These are phyloP conservation scores for Myrmophylax atrothorax DNA, from an alignment of 2,113 vertebrate genomes.

Conservation along the genomic window DNA sequence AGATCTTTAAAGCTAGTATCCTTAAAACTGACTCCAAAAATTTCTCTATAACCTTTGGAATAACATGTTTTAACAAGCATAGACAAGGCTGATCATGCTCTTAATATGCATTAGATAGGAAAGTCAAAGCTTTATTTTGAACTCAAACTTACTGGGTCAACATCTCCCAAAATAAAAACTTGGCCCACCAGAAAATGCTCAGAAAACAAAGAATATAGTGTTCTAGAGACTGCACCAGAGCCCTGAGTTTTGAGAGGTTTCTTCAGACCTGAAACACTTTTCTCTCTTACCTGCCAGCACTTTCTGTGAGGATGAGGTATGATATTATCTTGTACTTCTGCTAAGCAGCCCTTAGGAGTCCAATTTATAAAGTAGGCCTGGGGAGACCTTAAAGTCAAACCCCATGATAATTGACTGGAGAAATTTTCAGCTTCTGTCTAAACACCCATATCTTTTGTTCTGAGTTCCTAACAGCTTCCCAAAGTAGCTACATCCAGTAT, in stretches of 20 bases:
- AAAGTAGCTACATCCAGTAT: not conserved
- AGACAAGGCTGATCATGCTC: not conserved
- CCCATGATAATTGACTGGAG: not conserved
- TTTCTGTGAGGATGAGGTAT: not conserved
- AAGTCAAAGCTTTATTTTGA: not conserved
- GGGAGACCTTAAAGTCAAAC: not conserved
- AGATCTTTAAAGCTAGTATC: not conserved
- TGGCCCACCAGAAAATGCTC: not conserved
- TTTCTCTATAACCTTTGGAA: not conserved
- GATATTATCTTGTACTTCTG: not conserved
- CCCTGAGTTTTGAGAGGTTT: accelerated
- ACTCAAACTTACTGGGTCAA: not conserved
- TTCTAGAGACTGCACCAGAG: not conserved
- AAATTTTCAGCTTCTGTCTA: accelerated
- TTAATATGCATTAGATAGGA: not conserved
- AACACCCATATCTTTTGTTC: accelerated
- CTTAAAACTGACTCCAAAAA: not conserved
- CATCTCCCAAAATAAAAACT: not conserved
- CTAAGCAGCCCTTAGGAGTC: not conserved
- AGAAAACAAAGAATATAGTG: not conserved
- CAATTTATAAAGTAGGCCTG: not conserved
- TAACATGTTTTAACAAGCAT: accelerated
- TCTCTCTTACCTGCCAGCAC: not conserved
- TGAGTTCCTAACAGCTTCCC: not conserved
- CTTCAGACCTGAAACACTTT: not conserved